These are phyloP conservation scores for Cheilosia grossa DNA, from an alignment of 2,888 invertebrate species.

Conservation along the genomic window DNA sequence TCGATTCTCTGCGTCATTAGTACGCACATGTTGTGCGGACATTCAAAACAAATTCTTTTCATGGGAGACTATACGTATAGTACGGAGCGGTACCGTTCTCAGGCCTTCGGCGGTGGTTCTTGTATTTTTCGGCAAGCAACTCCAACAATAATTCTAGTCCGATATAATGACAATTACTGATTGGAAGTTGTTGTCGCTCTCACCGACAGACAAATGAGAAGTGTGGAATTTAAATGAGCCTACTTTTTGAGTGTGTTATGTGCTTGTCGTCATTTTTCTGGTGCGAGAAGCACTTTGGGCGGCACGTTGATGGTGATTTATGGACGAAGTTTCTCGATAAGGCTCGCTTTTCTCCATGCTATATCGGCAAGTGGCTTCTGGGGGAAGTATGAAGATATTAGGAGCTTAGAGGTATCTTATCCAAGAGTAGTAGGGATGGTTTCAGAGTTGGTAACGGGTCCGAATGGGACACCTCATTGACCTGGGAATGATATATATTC, in stretches of 20 bases:
- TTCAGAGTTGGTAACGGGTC: too few relatives aligned
- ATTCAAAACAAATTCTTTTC: constrained; percentile 41
- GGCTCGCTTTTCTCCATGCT: neutral
- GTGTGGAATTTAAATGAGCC: constrained; percentile 51
- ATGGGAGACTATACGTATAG: neutral
- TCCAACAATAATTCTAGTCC: constrained; percentile 46
- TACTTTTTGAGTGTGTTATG: constrained; percentile 4
- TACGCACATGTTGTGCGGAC: constrained; percentile 49
- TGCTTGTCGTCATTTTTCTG: too few relatives aligned
- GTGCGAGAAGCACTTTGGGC: too few relatives aligned
- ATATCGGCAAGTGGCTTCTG: too few relatives aligned
- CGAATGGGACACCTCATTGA: too few relatives aligned
- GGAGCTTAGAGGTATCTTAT: too few relatives aligned
- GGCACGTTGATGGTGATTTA: too few relatives aligned
- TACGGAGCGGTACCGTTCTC: constrained; percentile 29
- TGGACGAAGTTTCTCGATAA: too few relatives aligned
- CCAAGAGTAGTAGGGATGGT: too few relatives aligned
- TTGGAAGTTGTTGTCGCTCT: constrained; percentile 34
- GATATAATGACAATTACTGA: constrained; percentile 56
- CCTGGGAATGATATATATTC: too few relatives aligned
- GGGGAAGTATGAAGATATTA: too few relatives aligned
- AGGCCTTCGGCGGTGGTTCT: constrained; percentile 15
- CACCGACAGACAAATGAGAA: constrained; percentile 41
- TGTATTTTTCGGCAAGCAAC: constrained; percentile 37
- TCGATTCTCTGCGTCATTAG: constrained; percentile 16